Percentiles rank a stretch among this genome's conserved stretches.
Conservation (phyloP, 2,113 vertebrate genomes). For the Tor tambroides region DNA sequence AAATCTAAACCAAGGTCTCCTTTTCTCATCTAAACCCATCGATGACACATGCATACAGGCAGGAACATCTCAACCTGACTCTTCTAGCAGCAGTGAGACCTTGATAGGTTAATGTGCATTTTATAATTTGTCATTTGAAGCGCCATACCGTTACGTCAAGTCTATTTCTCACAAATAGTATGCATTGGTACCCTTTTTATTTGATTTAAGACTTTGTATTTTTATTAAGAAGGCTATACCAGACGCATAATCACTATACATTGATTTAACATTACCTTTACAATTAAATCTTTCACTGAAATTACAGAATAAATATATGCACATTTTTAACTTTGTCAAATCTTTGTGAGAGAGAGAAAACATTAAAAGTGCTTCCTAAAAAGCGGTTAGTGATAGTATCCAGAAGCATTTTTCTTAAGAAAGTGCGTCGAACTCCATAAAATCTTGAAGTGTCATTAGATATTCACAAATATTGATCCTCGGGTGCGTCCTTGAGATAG, state of each 20-base stretch:
- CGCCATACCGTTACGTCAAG: conserved; percentile 39
- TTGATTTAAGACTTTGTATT: conserved; percentile 83
- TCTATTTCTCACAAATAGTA: conserved; percentile 67
- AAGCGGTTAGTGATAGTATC: conserved; percentile 95
- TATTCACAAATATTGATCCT: conserved; percentile 88
- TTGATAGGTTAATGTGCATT: conserved; percentile 42
- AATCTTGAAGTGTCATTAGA: conserved; percentile 83
- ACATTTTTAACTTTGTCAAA: conserved; percentile 86
- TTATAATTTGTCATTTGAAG: conserved; percentile 32
- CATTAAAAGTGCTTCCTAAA: conserved; percentile 99
- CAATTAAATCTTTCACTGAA: conserved; percentile 99
- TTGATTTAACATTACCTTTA: conserved; percentile 99
- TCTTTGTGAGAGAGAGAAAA: conserved; percentile 88
- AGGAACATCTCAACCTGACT: conserved; percentile 6
- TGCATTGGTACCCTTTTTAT: conserved; percentile 75
- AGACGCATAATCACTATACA: conserved; percentile 99
- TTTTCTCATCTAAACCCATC: conserved; percentile 14
- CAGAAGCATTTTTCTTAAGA: conserved; percentile 86
- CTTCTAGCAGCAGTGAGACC: conserved; percentile 46
- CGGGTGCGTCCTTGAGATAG: conserved; percentile 78
- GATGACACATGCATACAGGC: conserved; percentile 18
- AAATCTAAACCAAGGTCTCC: conserved; percentile 27
- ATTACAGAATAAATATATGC: conserved; percentile 99
- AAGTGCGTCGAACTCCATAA: conserved; percentile 91
- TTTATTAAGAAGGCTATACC: conserved; percentile 99